A percentile compares a stretch with the other conserved stretches of the same genome.
These are phyloP conservation scores for Aphodius granarius DNA, from an alignment of 2,888 invertebrate species.

Conservation along the genomic window DNA sequence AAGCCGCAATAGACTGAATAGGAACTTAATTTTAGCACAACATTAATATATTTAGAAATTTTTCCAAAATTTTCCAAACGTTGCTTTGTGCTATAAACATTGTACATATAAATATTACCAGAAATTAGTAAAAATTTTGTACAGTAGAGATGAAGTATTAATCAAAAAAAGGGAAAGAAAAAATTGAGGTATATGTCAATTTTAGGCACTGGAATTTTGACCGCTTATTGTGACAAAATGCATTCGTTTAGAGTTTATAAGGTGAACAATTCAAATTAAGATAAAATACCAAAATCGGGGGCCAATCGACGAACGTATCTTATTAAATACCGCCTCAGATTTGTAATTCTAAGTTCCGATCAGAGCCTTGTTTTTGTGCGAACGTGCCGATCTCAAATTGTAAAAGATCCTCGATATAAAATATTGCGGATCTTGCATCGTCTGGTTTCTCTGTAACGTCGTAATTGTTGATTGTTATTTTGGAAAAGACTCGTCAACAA, in stretches of 20 bases:
- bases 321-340: constrained; percentile 49
- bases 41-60: no score
- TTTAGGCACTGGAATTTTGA: not conserved
- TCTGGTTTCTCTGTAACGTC: not conserved
- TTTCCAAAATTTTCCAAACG: no score
- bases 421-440: no score
- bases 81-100: not conserved
- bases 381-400: not conserved
- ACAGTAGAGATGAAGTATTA: constrained; percentile 11
- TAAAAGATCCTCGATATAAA: not conserved
- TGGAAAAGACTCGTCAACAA: constrained; percentile 10
- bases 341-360: not conserved
- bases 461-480: constrained; percentile 15
- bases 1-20: not conserved
- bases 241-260: constrained; percentile 7
- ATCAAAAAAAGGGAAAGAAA: constrained; percentile 3
- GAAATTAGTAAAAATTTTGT: constrained; percentile 1
- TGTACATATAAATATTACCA: constrained; percentile 10
- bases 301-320: constrained; percentile 52
- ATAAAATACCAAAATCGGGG: constrained; percentile 41
- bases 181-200: not conserved
- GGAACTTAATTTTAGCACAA: not conserved
- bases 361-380: not conserved
- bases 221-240: not conserved
- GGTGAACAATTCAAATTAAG: constrained; percentile 7